These are phyloP conservation scores for Lamprologus callipterus DNA, from an alignment of 2,113 vertebrate genomes.

Conservation along the genomic window DNA sequence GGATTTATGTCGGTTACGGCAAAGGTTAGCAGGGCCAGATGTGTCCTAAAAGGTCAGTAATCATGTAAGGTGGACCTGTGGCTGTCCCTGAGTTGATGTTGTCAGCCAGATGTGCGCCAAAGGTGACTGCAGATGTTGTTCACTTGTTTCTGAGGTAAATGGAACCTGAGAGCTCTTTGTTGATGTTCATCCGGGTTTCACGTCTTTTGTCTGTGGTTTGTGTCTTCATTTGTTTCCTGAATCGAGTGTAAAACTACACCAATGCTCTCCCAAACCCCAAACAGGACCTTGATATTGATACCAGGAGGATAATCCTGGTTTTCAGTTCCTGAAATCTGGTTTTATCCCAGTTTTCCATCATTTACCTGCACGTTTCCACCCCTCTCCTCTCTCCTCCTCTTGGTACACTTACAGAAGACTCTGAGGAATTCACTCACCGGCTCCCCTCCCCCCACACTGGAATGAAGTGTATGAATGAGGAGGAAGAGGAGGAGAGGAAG, in stretches of 20 bases:
- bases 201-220: neutral
- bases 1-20: neutral
- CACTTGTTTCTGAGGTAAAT: neutral
- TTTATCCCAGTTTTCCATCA: neutral
- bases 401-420: constrained; percentile 17
- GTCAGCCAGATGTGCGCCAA: neutral
- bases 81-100: neutral
- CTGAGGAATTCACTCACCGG: constrained; percentile 9
- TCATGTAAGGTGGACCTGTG: neutral
- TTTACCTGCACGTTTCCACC: neutral
- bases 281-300: neutral
- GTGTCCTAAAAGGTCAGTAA: neutral
- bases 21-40: neutral
- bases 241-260: neutral
- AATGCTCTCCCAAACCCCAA: neutral
- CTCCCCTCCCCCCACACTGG: constrained; percentile 12
- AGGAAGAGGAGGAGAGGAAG: neutral
- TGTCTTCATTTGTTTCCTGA: neutral
- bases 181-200: neutral
- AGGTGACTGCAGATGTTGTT: neutral
- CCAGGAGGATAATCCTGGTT: neutral
- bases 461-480: neutral
- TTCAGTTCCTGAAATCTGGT: neutral
- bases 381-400: neutral
- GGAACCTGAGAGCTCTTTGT: neutral